Percentiles rank a stretch among this genome's conserved stretches.
These are phyloP conservation scores for Gnathonemus echidnorhynchus DNA, from an alignment of 2,113 vertebrate species.

Conservation along the genomic window DNA sequence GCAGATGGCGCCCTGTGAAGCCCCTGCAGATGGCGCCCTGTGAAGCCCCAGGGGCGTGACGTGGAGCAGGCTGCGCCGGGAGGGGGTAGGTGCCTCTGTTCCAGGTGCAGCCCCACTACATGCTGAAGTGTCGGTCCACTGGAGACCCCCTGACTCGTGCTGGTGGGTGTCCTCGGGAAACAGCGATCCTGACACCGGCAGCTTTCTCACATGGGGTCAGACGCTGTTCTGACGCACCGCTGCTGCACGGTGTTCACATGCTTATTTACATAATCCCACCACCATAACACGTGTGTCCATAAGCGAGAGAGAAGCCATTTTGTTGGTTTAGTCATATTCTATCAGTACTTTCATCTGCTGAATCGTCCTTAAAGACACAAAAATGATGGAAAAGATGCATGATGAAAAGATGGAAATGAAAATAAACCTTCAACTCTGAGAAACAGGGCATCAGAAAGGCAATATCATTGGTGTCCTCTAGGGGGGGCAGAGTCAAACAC, in stretches of 20 bases:
- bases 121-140: not conserved
- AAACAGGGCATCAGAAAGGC: not conserved
- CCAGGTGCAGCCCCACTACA: not conserved
- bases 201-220: not conserved
- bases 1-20: not conserved
- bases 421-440: not conserved
- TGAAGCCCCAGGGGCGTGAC: not conserved
- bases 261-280: conserved; percentile 5
- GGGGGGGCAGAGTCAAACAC: not conserved
- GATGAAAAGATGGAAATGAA: not conserved
- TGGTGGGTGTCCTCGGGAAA: not conserved
- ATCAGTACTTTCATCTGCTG: not conserved
- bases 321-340: not conserved
- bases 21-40: not conserved
- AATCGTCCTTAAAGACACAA: not conserved
- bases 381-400: not conserved
- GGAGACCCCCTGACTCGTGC: conserved; percentile 1
- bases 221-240: not conserved
- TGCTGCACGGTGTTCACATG: not conserved
- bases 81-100: not conserved
- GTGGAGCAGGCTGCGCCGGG: not conserved
- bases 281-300: not conserved
- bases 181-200: not conserved
- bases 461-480: not conserved
- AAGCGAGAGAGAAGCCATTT: not conserved